phyloP scores from a whole-genome alignment of 2,888 invertebrate species.

The Liposcelis brunnea region DNA sequence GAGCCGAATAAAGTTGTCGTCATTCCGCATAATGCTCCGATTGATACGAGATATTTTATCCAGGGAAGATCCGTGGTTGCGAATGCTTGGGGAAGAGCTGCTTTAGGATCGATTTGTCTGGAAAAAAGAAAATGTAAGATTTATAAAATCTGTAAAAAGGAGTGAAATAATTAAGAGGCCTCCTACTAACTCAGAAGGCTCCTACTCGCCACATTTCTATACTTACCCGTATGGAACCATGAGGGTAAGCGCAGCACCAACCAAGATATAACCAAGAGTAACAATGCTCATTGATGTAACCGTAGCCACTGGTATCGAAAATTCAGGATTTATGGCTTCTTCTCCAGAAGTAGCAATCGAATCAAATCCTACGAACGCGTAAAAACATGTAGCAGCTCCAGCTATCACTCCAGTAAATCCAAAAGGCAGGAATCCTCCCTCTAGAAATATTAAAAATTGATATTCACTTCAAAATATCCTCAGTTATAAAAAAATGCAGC shows the following conservation, averaged over 20 bases:
- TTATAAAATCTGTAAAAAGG: too few relatives aligned
- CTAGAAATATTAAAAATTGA: background rate
- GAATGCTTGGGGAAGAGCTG: constrained; percentile 67
- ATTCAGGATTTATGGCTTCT: constrained; percentile 62
- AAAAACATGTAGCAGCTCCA: constrained; percentile 80
- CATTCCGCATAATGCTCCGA: constrained; percentile 85
- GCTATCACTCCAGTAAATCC: constrained; percentile 61
- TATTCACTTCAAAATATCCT: too few relatives aligned
- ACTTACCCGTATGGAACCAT: constrained; percentile 51
- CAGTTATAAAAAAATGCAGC: too few relatives aligned
- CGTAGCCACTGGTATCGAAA: constrained; percentile 71
- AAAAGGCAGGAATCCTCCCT: constrained; percentile 58
- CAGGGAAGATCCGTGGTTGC: constrained; percentile 55
- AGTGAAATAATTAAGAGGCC: too few relatives aligned
- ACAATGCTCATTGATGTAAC: constrained; percentile 64
- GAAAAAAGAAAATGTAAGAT: constrained; percentile 17
- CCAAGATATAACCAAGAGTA: constrained; percentile 58
- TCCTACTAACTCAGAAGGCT: too few relatives aligned
- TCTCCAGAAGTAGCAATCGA: constrained; percentile 79
- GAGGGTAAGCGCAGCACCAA: constrained; percentile 63
- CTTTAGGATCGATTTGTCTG: constrained; percentile 47
- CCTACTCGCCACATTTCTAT: too few relatives aligned
- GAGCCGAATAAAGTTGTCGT: constrained; percentile 75
- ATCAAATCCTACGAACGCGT: constrained; percentile 83
- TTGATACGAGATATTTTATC: constrained; percentile 66